Base-by-base conservation (phyloP, 1,140 invertebrate species). In the Bombus confusus region DNA sequence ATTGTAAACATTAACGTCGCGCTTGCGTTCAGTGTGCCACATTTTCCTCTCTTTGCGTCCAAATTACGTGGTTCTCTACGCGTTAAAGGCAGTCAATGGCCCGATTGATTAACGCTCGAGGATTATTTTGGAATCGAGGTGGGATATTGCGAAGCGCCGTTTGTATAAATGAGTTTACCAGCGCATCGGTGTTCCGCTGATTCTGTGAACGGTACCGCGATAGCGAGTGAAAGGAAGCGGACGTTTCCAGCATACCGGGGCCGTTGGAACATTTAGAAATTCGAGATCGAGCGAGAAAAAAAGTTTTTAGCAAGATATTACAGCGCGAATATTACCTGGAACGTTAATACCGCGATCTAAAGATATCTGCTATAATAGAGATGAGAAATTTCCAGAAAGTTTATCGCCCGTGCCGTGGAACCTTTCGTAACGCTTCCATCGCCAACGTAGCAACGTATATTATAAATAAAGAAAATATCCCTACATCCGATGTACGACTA, bases 211-310 rank as follows among this genome's bases (percentile, higher is more conserved):
- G 39, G n/a, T 28, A 68, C 18, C 77, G 39, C n/a, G 59, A 78
- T 66, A 13, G 1, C 77, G 31, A 47, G 62, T 79, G 77, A 79
- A 68, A 79, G 41, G 62, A 66, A 79, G n/a, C 22, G 47, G 18
- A 52, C 22, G 28, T n/a, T 62, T 62, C 13, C 59, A 62, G 47
- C 47, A n/a, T 62, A 13, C 59, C 22, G 59, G 10, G 10, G 12
- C 13, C 39, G 31, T 15, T 18, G 25, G 31, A 31, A 52, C n/a
- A 31, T 31, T 47, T 68, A 52, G 64, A 80, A 68, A 68, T 68
- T 47, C 64, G 10, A 25, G 77, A 47, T 68, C 18, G 25, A 12
- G 0, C 31, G 0, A 8, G 0, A 1, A 28, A 37, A 66, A 31
- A 69, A 68, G 25, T 25, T n/a, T n/a, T 69, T 28, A 80, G 13